A percentile compares a stretch with the other conserved stretches of the same genome.
Conservation (phyloP, 2,113 vertebrate species). For the Bos taurus region DNA sequence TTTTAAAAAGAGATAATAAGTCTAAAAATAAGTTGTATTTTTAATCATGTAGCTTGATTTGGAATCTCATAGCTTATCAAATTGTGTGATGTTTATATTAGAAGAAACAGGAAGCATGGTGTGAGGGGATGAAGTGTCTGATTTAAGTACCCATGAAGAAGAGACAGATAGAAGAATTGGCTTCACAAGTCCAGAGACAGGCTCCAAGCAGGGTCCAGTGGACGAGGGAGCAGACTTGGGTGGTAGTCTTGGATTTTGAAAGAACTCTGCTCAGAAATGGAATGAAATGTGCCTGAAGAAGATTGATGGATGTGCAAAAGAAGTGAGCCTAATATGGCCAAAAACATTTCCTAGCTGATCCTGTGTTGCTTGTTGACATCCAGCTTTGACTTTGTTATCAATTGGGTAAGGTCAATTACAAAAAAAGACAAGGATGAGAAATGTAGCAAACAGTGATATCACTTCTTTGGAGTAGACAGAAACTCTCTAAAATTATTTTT, state of each 20-base stretch:
- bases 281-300: background rate
- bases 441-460: background rate
- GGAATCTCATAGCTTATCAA: background rate
- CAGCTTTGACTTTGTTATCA: background rate
- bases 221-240: background rate
- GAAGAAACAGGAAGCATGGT: background rate
- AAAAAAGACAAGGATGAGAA: background rate
- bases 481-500: constrained; percentile 1
- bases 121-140: background rate
- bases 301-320: background rate
- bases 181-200: background rate
- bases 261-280: background rate
- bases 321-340: background rate
- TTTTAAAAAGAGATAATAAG: background rate
- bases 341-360: background rate
- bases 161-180: background rate
- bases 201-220: background rate
- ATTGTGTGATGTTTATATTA: background rate
- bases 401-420: background rate
- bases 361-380: background rate
- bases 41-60: background rate
- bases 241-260: background rate
- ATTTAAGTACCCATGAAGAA: background rate
- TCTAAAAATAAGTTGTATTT: background rate
- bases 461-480: background rate